Evolutionary conservation across 2,888 invertebrate species (phyloP), one percentile per base, ranked within the genome.

Genomic region (Agrilus mali): DNA sequence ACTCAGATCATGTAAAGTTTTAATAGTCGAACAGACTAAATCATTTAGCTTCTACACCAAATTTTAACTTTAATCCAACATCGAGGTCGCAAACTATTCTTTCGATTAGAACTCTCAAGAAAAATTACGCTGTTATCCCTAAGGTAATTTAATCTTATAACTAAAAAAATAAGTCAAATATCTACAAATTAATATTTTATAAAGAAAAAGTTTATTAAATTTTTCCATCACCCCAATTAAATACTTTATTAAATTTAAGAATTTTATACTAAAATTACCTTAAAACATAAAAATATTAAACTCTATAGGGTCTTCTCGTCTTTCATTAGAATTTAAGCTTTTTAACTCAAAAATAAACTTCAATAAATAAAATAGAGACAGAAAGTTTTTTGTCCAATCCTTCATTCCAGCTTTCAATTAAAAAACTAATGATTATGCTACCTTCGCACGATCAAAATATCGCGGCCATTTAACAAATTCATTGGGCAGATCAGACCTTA

Each of bases 1-100:
- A 84, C 83, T 85, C 83, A 84, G 80, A 83, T 85, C 82, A 83
- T 82, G 82, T 83, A 82, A 81, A 75, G 75, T 74, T 78, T 80
- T 75, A 81, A 82, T 75, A 74, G 80, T 82, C 80, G 82, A 83
- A 83, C 82, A 83, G 80, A 79, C 78, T 73, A 74, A 80, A 78
- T 69, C 67, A 68, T 71, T 72, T 70, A 78, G 73, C 72, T 69
- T 66, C 76, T 82, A 60, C 80, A 73, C 74, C 72, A 70, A 73
- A 72, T 70, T 68, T 74, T 71, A 70, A 73, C 63, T 73, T 79
- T 83, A 83, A 83, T 84, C 80, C 84, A 86, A 85, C 84, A 86
- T 86, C 83, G 85, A 86, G 83, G 83, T 84, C 80, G 78, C 79
- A 83, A 84, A 71, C 80, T 75, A 66, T 74, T 71, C 73, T 78